Percentiles rank a stretch among this genome's conserved stretches.
These are phyloP conservation scores for Drosophila recens DNA, from an alignment of 2,888 invertebrate genomes.

Conservation along the genomic window DNA sequence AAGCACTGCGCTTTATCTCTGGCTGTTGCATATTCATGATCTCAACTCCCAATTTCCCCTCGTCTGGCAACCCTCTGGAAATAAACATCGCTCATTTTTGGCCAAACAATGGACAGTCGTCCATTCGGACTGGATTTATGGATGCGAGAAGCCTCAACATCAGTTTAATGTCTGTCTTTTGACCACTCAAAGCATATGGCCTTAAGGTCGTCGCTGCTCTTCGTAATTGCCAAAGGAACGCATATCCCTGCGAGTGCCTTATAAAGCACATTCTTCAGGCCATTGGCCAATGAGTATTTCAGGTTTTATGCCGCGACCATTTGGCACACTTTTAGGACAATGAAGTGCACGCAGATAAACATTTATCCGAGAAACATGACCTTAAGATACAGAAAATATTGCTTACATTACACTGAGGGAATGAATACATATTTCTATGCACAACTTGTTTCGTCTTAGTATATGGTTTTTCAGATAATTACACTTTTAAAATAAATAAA, in stretches of 20 bases:
- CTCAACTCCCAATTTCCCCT: constrained; percentile 12
- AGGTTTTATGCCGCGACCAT: constrained; percentile 44
- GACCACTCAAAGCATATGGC: constrained; percentile 27
- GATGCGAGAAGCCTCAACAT: constrained; percentile 33
- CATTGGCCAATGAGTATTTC: constrained; percentile 11
- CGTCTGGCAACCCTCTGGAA: constrained; percentile 32
- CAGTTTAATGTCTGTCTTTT: constrained; percentile 30
- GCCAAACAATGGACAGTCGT: constrained; percentile 31
- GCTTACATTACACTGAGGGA: neutral
- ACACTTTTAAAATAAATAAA: no score
- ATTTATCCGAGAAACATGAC: constrained; percentile 1
- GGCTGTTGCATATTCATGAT: constrained; percentile 74
- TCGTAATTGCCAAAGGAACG: constrained; percentile 10
- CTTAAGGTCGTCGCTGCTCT: neutral
- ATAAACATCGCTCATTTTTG: constrained; percentile 71
- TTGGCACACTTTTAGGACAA: constrained; percentile 32
- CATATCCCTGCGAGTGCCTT: neutral
- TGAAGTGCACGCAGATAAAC: neutral
- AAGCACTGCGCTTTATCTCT: constrained; percentile 61
- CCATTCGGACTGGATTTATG: constrained; percentile 46
- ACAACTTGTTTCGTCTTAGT: fast-evolving
- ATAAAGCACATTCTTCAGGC: constrained; percentile 9
- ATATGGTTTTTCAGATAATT: no score
- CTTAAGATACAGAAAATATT: neutral
- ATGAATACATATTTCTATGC: neutral